Evolutionary conservation across 2,797 vertebrate genomes (phyloP), one percentile per base, ranked within the genome.

Genomic region (Sebastes matsubarae): DNA sequence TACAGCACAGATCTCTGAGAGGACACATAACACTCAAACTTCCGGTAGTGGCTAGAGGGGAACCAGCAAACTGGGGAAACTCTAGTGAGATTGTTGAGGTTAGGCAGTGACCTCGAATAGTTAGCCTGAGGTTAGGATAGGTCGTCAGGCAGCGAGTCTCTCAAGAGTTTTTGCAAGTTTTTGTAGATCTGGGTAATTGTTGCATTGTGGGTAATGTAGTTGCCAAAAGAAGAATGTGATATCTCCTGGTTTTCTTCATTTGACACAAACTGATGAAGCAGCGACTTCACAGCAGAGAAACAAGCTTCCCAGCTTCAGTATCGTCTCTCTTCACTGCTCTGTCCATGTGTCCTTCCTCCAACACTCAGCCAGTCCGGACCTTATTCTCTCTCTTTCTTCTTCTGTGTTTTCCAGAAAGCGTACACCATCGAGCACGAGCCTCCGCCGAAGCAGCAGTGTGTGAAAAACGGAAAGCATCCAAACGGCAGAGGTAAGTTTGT

Each of bases 401-500:
- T 66, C 59, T 75, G 4, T 69, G 2, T 75, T 50, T 72, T 73
- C 9, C 79, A 98, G 97, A 98, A 97, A 92, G 94, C 95, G 77
- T 97, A 97, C 88, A 97, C 92, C 84, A 91, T 97, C 73, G 80
- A 95, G 65, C 91, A 86, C 1, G 79, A 89, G 80, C 75, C 83
- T 72, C 75, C 70, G 2, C 32, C 30, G 0, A 84, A 77, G 87
- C 94, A 94, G 80, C 91, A 93, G 84, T 87, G 85, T 1, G 89
- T 81, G 75, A 95, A 93, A 89, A 96, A 94, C 2, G 85, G 94
- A 87, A 96, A 95, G 72, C 94, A 94, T 13, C 65, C 90, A 57
- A 85, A 94, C 11, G 73, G 89, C 69, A 82, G 86, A 75, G 96
- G 97, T 98, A 82, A 95, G 97, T 95, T 76, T 69, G 74, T 30